phyloP scores from a whole-genome alignment of 30 jellyfish, hydroid and myxozoan genomes.

The Turritopsis dohrnii region DNA sequence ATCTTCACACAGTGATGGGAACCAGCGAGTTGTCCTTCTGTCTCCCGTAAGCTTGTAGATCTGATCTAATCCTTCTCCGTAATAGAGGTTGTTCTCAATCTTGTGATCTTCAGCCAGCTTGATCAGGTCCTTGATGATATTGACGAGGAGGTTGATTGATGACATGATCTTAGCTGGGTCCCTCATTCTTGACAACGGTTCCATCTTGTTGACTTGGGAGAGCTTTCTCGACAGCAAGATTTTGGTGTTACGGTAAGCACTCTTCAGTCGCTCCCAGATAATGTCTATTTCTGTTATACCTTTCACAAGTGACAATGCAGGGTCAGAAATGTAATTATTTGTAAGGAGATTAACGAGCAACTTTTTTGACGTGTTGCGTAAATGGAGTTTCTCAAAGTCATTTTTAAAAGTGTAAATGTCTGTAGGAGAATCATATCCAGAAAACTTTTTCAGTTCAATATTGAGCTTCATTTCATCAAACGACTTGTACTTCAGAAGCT shows the following conservation, averaged over 20 bases:
- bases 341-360: background rate
- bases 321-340: background rate
- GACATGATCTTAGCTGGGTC: background rate
- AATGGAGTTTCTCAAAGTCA: no score
- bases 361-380: no score
- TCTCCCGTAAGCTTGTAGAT: background rate
- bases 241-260: background rate
- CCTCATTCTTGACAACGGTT: background rate
- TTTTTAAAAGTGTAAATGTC: no score
- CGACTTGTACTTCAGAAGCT: no score
- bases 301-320: background rate
- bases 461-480: no score
- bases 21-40: background rate
- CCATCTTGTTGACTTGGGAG: background rate
- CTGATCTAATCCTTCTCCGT: no score
- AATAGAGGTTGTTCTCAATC: background rate
- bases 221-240: conserved; percentile 4
- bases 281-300: no score
- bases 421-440: no score
- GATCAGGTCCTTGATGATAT: background rate
- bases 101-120: background rate
- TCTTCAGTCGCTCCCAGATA: background rate
- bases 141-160: background rate
- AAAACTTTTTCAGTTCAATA: no score
- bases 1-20: background rate